Conservation (phyloP, 2,797 vertebrate species). For the Miichthys miiuy region DNA sequence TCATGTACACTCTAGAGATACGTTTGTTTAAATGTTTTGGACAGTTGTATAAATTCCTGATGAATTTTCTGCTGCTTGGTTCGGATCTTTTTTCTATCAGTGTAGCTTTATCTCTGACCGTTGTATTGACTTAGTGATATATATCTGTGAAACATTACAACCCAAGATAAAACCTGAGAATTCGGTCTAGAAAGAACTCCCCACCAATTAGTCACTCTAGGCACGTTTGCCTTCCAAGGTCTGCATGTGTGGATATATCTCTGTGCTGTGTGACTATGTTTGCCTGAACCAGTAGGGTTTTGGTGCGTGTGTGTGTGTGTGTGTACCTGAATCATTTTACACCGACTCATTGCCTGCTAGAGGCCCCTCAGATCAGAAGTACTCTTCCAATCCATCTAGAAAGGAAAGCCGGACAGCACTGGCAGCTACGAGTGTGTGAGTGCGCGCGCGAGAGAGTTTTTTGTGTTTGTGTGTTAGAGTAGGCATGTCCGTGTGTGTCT, state of each 20-base stretch:
- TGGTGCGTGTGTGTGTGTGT: not conserved
- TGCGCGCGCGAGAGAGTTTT: not conserved
- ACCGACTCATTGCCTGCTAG: constrained; percentile 46
- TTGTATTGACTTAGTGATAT: constrained; percentile 33
- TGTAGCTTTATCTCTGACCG: constrained; percentile 8
- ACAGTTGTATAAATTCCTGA: constrained; percentile 30
- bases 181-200: constrained; percentile 4
- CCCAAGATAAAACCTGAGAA: constrained; percentile 16
- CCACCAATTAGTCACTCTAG: constrained; percentile 12
- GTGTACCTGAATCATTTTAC: constrained; percentile 29
- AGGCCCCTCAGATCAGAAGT: constrained; percentile 35
- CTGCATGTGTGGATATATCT: constrained; percentile 21
- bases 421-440: constrained; percentile 17
- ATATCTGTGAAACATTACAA: constrained; percentile 33
- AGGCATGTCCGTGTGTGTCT: constrained; percentile 2
- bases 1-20: not conserved
- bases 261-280: constrained; percentile 6
- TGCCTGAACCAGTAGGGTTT: not conserved
- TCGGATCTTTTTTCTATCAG: not conserved
- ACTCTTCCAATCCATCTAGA: constrained; percentile 37
- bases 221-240: constrained; percentile 25
- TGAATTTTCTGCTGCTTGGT: constrained; percentile 16
- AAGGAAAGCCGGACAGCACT: constrained; percentile 45
- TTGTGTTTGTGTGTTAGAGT: not conserved
- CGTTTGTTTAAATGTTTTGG: constrained; percentile 24